Base-by-base conservation (phyloP, 2,888 invertebrate species). In the Bombylius discolor region DNA sequence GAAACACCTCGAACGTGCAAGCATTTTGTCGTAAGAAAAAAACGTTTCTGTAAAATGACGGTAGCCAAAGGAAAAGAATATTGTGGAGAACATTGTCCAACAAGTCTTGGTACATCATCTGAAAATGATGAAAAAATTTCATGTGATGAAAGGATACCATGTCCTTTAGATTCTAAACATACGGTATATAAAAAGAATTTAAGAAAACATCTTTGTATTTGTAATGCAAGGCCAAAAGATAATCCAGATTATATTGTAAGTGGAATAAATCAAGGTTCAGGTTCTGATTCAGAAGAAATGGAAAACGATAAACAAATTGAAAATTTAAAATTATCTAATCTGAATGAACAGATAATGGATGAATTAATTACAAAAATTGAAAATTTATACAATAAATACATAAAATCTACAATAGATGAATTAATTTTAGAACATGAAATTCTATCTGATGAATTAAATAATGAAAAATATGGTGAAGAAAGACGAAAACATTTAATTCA, bases 401-500 rank as follows among this genome's bases (percentile, higher is more conserved):
- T 74, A 1, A 64, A 67, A n/a, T 65, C 66, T 13, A 64, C 64
- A 32, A 74, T 81, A 57, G 62, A 71, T 5, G 70, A 77, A 34
- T 65, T 70, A 55, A 64, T 75, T 49, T 59, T 71, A 6, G 65
- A 67, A 12, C 79, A 81, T 62, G 62, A 70, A 3, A 66, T 78
- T 12, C 65, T 83, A 3, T 69, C 75, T 48, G 68, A 71, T 5
- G 80, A 81, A 66, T 64, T 79, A n/a, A 64, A 68, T 5, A 78
- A 79, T 56, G 68, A 76, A 1, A 78, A 78, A 23, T 82, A 84
- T 62, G 80, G 84, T 0, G 78, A 79, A 61, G 79, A 79, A 65
- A 80, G 82, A 0, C 79, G 79, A 52, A 84, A 87, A 59, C 93
- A 94, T 69, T 74, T 92, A 62, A 71, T 82, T 31, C 93, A 94